A percentile compares a stretch with the other conserved stretches of the same genome.
phyloP scores from a whole-genome alignment of 2,888 invertebrate genomes.

The Ptychoptera contaminata region DNA sequence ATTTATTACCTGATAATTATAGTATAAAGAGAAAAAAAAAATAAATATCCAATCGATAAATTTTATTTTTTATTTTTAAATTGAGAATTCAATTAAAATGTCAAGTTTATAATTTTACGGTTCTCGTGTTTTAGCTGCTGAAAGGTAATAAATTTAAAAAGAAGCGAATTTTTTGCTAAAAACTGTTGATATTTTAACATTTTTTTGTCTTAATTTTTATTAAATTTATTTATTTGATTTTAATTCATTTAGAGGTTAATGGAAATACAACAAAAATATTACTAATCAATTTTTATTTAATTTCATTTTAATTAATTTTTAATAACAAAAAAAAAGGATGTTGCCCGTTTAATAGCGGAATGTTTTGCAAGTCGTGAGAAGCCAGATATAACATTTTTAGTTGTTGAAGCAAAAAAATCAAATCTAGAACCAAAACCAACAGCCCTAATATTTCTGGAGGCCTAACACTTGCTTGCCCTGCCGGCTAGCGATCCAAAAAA shows the following conservation, averaged over 20 bases:
- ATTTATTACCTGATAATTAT: too few species aligned
- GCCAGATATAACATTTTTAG: conserved; percentile 80
- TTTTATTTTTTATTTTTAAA: too few species aligned
- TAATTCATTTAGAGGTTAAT: background rate
- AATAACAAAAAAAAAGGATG: conserved; percentile 36
- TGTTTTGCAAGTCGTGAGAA: conserved; percentile 81
- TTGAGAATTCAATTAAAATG: too few species aligned
- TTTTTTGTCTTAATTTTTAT: too few species aligned
- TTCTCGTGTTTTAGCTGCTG: too few species aligned
- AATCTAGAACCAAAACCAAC: conserved; percentile 85
- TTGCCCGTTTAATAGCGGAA: conserved; percentile 82
- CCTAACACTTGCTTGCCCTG: conserved; percentile 83
- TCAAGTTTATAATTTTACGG: too few species aligned
- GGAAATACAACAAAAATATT: background rate
- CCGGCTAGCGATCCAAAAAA: conserved; percentile 46
- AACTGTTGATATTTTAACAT: too few species aligned
- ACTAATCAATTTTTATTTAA: background rate
- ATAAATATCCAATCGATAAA: too few species aligned
- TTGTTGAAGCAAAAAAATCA: conserved; percentile 82
- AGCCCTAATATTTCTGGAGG: conserved; percentile 78
- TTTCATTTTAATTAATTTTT: background rate
- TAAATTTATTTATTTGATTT: background rate
- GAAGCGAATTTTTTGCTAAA: too few species aligned
- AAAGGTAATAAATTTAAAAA: too few species aligned
- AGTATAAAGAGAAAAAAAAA: too few species aligned